Evolutionary conservation across 2,888 invertebrate species (phyloP), one percentile per base, ranked within the genome.

Genomic region (Lithophane ornitopus): DNA sequence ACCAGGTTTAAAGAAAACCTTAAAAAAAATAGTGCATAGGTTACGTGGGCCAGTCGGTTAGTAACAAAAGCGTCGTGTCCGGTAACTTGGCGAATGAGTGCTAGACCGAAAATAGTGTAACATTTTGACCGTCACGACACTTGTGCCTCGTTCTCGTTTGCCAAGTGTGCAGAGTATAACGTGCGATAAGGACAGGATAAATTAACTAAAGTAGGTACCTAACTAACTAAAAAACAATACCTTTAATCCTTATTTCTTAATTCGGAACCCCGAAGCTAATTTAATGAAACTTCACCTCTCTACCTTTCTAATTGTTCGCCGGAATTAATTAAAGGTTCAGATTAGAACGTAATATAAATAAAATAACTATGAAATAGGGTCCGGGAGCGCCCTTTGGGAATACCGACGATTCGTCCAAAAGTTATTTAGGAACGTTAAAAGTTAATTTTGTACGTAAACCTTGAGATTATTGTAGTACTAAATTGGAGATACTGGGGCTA

Each of bases 351-450:
- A 83, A 83, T 77, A 73, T 63, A 79, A 78, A 82, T 78, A 81
- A 88, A 88, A 83, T 81, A 80, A 83, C 89, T 88, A 88, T 80
- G 86, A 85, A 86, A 86, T 82, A 85, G 58, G 78, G 75, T 76
- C 66, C 62, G 62, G 28, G 56, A 63, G 63, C 39, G 63, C 39
- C 52, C 39, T 81, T 65, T 61, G 49, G 34, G 58, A 49, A 74
- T 68, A 34, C 84, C 41, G 28, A 61, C 56, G 52, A 74, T 84
- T 68, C 67, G 62, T 70, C 78, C 65, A 44, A 67, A 81, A 76
- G 78, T 77, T 77, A 83, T 85, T 81, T 62, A 28, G 49, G n/a
- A 56, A 59, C 41, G 63, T 86, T 79, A 85, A 78, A 87, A 80
- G 74, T 82, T 85, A 86, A 87, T 87, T 87, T 80, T 54, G 76